phyloP scores from a whole-genome alignment of 2,113 vertebrate species.

The Elgaria multicarinata region DNA sequence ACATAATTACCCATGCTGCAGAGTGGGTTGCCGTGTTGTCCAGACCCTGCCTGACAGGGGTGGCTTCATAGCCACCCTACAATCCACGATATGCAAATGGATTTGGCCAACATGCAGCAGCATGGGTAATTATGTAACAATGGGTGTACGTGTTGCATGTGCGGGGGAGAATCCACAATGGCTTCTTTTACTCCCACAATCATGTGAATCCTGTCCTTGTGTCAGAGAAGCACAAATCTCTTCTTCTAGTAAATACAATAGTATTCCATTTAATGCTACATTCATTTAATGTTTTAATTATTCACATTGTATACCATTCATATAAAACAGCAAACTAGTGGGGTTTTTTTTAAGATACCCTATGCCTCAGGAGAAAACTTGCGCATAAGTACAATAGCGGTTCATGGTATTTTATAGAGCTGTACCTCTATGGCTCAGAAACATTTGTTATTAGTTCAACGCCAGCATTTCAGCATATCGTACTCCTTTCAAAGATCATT shows the following conservation, averaged over 20 bases:
- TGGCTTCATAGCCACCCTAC: too few species aligned
- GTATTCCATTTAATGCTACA: slow-evolving; percentile 20
- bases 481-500: slow-evolving; percentile 43
- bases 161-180: too few species aligned
- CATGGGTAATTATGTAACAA: too few species aligned
- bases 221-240: neutral
- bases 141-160: too few species aligned
- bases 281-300: neutral
- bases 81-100: too few species aligned
- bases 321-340: neutral
- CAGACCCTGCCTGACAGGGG: too few species aligned
- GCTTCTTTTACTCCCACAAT: too few species aligned
- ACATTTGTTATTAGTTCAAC: slow-evolving; percentile 3
- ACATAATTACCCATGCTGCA: too few species aligned
- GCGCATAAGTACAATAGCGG: rapidly evolving
- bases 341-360: neutral
- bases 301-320: neutral
- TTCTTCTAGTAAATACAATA: neutral
- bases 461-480: slow-evolving; percentile 27
- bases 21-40: too few species aligned
- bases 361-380: slow-evolving; percentile 20
- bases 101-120: too few species aligned
- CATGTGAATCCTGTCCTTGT: too few species aligned
- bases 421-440: slow-evolving; percentile 5
- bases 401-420: neutral